These are phyloP conservation scores for Daphoenositta chrysoptera DNA, from an alignment of 2,113 vertebrate species.

Conservation along the genomic window DNA sequence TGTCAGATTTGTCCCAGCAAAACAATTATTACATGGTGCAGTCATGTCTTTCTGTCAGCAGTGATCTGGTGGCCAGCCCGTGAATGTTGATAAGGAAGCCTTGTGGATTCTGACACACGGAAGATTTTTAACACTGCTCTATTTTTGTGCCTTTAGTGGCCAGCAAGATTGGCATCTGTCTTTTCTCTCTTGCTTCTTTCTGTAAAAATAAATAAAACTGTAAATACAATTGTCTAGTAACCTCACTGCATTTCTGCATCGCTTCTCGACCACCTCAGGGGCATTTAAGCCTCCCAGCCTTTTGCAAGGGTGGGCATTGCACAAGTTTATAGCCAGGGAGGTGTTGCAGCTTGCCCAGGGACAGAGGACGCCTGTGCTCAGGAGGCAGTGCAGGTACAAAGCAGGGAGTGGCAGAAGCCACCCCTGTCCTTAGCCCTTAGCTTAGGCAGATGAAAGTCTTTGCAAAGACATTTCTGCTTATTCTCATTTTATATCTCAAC, in stretches of 20 bases:
- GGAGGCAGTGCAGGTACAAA: background rate
- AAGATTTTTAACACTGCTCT: background rate
- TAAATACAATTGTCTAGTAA: background rate
- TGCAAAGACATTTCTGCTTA: background rate
- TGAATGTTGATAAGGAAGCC: background rate
- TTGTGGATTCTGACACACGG: background rate
- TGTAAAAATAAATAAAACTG: background rate
- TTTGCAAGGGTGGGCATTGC: background rate
- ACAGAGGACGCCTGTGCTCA: background rate
- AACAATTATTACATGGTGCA: background rate
- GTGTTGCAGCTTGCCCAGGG: background rate
- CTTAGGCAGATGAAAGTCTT: background rate
- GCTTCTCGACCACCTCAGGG: background rate
- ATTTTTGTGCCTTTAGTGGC: background rate
- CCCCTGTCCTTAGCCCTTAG: background rate
- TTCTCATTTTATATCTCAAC: background rate
- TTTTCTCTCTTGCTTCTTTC: background rate
- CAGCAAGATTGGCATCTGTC: background rate
- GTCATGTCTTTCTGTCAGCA: background rate
- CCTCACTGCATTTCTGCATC: background rate
- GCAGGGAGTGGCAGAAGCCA: background rate
- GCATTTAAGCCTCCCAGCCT: background rate
- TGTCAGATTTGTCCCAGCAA: background rate
- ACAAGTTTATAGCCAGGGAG: background rate
- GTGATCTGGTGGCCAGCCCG: background rate